phyloP scores from a whole-genome alignment of 1,140 invertebrate species.

The Orius insidiosus region DNA sequence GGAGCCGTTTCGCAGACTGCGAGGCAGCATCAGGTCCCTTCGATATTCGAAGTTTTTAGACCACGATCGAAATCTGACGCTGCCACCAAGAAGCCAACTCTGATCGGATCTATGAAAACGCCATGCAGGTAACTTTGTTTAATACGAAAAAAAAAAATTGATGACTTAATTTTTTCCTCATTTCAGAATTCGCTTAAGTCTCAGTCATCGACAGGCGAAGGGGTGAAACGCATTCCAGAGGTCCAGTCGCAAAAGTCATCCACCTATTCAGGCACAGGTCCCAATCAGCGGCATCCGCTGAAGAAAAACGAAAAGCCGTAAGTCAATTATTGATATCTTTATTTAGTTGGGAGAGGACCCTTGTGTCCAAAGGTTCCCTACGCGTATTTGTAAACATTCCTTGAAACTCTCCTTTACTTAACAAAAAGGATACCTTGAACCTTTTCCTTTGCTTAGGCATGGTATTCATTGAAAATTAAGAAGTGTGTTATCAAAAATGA shows the following conservation, averaged over 20 bases:
- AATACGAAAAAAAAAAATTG: background rate
- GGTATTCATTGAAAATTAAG: no score
- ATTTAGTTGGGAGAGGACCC: no score
- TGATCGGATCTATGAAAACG: conserved; percentile 65
- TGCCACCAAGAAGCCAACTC: conserved; percentile 37
- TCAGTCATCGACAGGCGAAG: conserved; percentile 18
- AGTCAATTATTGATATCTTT: conserved; percentile 27
- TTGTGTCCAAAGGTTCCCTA: no score
- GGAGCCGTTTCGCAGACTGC: conserved; percentile 20
- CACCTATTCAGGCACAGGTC: conserved; percentile 71
- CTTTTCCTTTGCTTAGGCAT: no score
- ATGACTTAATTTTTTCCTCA: background rate
- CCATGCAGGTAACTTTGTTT: conserved; percentile 41
- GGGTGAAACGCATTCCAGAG: conserved; percentile 25
- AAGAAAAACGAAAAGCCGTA: conserved; percentile 58
- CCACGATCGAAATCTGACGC: conserved; percentile 64
- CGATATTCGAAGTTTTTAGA: conserved; percentile 66
- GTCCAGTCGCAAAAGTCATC: conserved; percentile 73
- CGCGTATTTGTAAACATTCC: no score
- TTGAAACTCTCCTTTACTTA: no score
- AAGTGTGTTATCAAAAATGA: no score
- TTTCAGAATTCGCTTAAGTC: conserved; percentile 26
- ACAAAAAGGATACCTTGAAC: no score
- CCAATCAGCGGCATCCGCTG: conserved; percentile 46
- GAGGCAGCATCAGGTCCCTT: conserved; percentile 17